Evolutionary conservation across 1,140 invertebrate species (phyloP), one percentile per base, ranked within the genome.

Genomic region (Ceratosolen solmsi): DNA sequence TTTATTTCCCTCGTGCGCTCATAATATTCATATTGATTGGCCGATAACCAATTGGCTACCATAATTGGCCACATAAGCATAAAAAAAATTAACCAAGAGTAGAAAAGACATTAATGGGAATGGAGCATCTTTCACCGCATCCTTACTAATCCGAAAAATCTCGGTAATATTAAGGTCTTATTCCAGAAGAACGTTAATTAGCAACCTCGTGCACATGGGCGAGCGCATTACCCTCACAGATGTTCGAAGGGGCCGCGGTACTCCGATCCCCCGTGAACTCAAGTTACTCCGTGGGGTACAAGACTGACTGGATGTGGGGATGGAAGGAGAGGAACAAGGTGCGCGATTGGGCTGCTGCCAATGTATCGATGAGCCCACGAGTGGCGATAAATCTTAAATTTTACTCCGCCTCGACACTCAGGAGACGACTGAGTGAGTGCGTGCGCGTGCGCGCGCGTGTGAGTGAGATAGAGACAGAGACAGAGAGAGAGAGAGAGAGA

Each of bases 211-310:
- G 1, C 27, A 2, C 1, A 36, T 25, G 4, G 22, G 38, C 22
- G n/a, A 11, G 41, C n/a, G n/a, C 13, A 63, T 17, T n/a, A n/a
- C n/a, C 22, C 33, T 46, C 49, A 51, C 74, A 82, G 49, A 80
- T 80, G 71, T 65, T 56, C 74, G 2, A 22, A 17, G 36, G 36
- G 74, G 33, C 22, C 17, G 68, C 84, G 79, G 76, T 27, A 85
- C 82, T 51, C 38, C 86, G 88, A 88, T 86, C 87, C 86, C 83
- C 84, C 30, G 60, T 84, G 84, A 84, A 82, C 71, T 83, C 87
- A 56, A 78, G 83, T 89, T 89, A 87, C 88, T 79, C 71, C 27
- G 51, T 76, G 65, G 74, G 79, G 73, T 22, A 5, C 49, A n/a
- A 51, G 22, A 51, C 46, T 38, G 22, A 51, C 46, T 38, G 60